Evolutionary conservation across 1,140 invertebrate genomes (phyloP), one percentile per base, ranked within the genome.

Genomic region (Macrostomum lignano): DNA sequence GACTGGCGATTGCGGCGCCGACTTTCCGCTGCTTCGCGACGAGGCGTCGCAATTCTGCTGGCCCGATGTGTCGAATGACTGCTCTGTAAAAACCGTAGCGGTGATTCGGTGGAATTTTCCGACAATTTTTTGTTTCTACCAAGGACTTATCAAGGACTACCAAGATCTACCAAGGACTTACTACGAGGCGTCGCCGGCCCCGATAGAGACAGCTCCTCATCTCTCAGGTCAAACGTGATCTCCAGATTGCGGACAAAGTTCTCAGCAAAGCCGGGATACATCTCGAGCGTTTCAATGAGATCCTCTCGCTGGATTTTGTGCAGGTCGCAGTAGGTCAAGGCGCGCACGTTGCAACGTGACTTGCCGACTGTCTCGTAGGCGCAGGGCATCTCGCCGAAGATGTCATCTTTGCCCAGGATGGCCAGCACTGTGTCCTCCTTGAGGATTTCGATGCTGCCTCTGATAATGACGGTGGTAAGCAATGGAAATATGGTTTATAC

Each of bases 321-420:
- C 31, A 96, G 66, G 66, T 96, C 86, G 65, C 86, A 94, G 60
- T 94, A 94, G 0, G 84, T 94, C 40, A 96, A 63, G n/a, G 84
- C 84, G 46, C 84, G 67, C n/a, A 94, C 82, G 50, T 86, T 81
- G 56, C 76, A 91, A 42, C 77, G 79, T 25, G 82, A 88, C 51
- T 93, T 91, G 13, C 86, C 86, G 33, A 93, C 72, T 4, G 79
- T 86, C 17, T 68, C 51, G 58, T 93, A 70, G 39, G 74, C 67
- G 52, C 82, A 86, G 3, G 86, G 79, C 62, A 93, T 93, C 54
- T 94, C 86, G 5, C 86, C 86, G 55, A 94, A 94, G 46, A 93
- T 82, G 55, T 96, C 86, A 48, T 84, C 81, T 61, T 93, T 93
- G 26, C 77, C 76, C 78, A 52, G 4, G 19, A 29, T 36, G 4